These are phyloP conservation scores for Datnioides undecimradiatus DNA, from an alignment of 2,113 vertebrate genomes.

Conservation along the genomic window DNA sequence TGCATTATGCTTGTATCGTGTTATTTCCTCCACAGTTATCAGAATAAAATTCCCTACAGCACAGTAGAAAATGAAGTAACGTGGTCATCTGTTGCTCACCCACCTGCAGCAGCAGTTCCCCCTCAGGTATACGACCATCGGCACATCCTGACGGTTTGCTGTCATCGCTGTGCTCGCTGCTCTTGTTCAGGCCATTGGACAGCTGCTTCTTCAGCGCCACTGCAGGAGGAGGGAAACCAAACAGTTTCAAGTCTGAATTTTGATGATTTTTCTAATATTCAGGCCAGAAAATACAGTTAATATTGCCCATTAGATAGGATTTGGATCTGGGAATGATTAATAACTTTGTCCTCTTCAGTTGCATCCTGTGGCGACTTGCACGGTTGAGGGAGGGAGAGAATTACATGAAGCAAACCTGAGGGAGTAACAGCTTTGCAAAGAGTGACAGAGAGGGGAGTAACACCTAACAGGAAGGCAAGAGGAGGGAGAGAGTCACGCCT, in stretches of 20 bases:
- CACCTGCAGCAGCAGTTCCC: constrained; percentile 77
- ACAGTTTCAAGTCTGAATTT: no score
- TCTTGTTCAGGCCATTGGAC: constrained; percentile 12
- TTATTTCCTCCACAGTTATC: background rate
- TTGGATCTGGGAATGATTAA: background rate
- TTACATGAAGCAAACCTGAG: background rate
- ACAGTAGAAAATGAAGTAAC: no score
- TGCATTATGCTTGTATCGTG: no score
- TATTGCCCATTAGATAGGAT: no score
- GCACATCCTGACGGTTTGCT: background rate
- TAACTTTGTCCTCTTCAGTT: background rate
- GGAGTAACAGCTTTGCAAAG: constrained; percentile 27
- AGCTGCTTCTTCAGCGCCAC: constrained; percentile 61
- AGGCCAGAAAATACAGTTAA: no score
- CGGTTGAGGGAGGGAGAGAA: background rate
- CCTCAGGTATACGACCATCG: constrained; percentile 50
- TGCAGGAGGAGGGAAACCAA: constrained; percentile 1
- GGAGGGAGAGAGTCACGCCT: background rate
- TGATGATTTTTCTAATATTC: no score
- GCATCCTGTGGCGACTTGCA: background rate
- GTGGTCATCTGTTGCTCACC: background rate
- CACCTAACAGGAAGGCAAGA: constrained; percentile 9
- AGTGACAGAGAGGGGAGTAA: constrained; percentile 1
- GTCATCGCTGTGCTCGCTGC: background rate
- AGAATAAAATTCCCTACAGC: background rate